These are phyloP conservation scores for Percopsis transmontana DNA, from an alignment of 2,113 vertebrate species.

Conservation along the genomic window DNA sequence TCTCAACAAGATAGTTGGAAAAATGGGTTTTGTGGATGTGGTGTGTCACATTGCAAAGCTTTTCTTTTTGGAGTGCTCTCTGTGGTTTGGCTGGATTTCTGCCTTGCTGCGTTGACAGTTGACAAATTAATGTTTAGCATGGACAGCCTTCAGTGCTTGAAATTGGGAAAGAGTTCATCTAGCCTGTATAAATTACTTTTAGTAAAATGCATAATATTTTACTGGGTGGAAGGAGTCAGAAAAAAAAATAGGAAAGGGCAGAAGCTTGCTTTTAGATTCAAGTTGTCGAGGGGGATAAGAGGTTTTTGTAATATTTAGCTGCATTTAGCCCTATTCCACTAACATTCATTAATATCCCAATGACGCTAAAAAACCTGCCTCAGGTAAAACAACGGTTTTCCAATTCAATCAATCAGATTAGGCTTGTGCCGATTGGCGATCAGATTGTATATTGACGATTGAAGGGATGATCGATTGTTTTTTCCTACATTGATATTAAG, in stretches of 20 bases:
- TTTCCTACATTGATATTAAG: too few species aligned
- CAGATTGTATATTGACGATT: too few species aligned
- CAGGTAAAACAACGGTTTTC: too few species aligned
- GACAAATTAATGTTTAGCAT: too few species aligned
- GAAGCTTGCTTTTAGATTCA: background rate
- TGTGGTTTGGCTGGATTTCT: conserved; percentile 51
- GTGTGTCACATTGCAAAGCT: conserved; percentile 25
- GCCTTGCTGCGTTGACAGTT: conserved; percentile 50
- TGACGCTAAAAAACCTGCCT: too few species aligned
- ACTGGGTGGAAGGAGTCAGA: background rate
- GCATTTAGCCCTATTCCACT: too few species aligned
- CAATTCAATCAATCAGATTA: too few species aligned
- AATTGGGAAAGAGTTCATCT: background rate
- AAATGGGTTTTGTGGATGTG: conserved; percentile 52
- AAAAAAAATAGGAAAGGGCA: background rate
- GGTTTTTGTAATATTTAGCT: too few species aligned
- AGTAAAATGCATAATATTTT: background rate
- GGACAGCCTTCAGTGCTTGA: background rate
- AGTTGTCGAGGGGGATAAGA: too few species aligned
- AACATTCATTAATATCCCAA: too few species aligned
- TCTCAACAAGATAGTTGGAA: conserved; percentile 49
- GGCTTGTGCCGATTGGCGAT: too few species aligned
- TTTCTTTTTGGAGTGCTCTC: conserved; percentile 39
- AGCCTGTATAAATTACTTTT: background rate
- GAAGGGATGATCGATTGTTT: too few species aligned